phyloP scores from a whole-genome alignment of 2,888 invertebrate species.

The Agrochola litura region DNA sequence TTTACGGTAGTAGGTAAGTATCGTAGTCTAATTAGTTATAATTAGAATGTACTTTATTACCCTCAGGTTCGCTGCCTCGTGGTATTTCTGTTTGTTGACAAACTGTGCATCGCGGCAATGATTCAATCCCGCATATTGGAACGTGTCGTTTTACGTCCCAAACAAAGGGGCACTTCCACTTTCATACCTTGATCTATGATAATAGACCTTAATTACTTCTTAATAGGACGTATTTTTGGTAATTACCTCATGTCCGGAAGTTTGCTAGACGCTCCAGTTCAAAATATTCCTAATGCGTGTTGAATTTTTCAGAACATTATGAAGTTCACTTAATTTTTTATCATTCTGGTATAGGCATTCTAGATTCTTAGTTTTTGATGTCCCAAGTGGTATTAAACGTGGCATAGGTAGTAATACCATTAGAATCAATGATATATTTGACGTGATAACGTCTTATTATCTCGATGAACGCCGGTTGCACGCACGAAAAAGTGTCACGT shows the following conservation, averaged over 20 bases:
- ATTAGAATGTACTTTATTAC: conserved; percentile 56
- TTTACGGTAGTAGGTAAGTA: no score
- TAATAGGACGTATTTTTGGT: conserved; percentile 41
- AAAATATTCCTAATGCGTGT: conserved; percentile 36
- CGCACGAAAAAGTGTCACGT: no score
- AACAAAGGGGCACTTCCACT: conserved; percentile 55
- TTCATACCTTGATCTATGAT: conserved; percentile 31
- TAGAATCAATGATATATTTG: conserved; percentile 1
- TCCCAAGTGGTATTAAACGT: not conserved
- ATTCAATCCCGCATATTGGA: conserved; percentile 68
- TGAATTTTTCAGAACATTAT: conserved; percentile 32
- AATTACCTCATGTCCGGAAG: conserved; percentile 38
- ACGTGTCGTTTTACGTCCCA: conserved; percentile 55
- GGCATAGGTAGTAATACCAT: not conserved
- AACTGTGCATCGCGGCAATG: conserved; percentile 69
- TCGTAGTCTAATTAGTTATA: conserved; percentile 57
- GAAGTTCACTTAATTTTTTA: conserved; percentile 42
- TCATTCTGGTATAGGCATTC: conserved; percentile 41
- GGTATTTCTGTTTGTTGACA: conserved; percentile 76
- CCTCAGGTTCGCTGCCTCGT: conserved; percentile 48
- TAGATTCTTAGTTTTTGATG: conserved; percentile 5
- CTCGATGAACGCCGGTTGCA: no score
- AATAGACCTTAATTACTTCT: conserved; percentile 31
- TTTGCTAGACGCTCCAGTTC: conserved; percentile 51
- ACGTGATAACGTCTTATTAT: no score